A percentile compares a stretch with the other conserved stretches of the same genome.
These are phyloP conservation scores for Aricia agestis DNA, from an alignment of 1,140 invertebrate genomes.

Conservation along the genomic window DNA sequence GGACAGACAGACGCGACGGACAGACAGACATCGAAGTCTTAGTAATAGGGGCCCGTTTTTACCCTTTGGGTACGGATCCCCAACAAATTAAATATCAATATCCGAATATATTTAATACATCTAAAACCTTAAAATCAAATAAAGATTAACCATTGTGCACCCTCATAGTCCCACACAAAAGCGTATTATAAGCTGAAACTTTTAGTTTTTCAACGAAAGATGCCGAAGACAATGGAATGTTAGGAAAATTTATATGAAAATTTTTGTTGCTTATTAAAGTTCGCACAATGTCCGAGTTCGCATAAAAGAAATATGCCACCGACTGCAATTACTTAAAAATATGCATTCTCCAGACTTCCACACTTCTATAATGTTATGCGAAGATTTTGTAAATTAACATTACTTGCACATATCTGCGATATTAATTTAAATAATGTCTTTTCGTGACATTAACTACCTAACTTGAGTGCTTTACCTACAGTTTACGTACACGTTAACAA, in stretches of 20 bases:
- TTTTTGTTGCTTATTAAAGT: slow-evolving; percentile 1
- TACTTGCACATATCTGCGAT: neutral
- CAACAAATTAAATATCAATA: no score
- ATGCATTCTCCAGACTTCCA: neutral
- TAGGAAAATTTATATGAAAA: neutral
- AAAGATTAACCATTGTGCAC: neutral
- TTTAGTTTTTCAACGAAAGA: neutral
- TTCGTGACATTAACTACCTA: no score
- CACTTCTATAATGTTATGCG: neutral
- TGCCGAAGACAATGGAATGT: slow-evolving; percentile 6
- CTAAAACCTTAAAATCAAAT: no score
- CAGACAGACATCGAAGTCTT: no score
- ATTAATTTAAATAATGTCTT: no score
- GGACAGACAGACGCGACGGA: no score
- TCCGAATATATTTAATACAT: no score
- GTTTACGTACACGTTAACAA: no score
- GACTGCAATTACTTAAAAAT: neutral
- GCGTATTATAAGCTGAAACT: neutral
- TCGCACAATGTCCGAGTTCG: neutral
- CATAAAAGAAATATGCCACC: neutral
- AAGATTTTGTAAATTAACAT: neutral
- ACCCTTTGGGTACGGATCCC: no score
- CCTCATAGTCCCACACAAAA: neutral
- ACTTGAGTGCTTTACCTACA: no score
- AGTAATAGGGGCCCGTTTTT: no score